Percentiles rank a stretch among this genome's conserved stretches.
These are phyloP conservation scores for Stichodactyla helianthus DNA, from an alignment of 64 coral and sea anemone species.

Conservation along the genomic window DNA sequence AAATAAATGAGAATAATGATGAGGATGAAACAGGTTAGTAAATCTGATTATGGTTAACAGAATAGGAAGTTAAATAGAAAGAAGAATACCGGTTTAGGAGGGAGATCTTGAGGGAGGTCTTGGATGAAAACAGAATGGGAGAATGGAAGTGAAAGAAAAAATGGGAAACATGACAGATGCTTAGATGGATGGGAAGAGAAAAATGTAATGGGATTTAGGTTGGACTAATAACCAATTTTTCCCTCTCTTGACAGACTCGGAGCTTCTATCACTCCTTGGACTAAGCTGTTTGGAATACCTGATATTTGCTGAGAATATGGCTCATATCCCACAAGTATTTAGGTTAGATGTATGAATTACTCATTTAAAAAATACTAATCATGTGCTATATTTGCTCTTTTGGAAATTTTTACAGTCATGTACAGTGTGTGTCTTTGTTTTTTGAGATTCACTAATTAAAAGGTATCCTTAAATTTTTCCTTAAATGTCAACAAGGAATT, in stretches of 20 bases:
- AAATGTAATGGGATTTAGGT: background rate
- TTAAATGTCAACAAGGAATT: too few species aligned
- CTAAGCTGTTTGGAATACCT: slow-evolving; percentile 52
- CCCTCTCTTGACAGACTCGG: background rate
- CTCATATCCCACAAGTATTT: slow-evolving; percentile 36
- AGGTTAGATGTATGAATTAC: background rate
- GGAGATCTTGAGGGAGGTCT: background rate
- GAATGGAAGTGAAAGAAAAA: background rate
- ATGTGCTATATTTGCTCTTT: background rate
- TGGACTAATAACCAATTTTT: background rate
- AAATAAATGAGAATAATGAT: background rate
- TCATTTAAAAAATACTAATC: too few species aligned
- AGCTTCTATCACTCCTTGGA: slow-evolving; percentile 27
- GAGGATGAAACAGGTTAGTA: background rate
- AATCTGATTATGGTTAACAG: too few species aligned
- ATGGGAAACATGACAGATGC: background rate
- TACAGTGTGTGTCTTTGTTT: too few species aligned
- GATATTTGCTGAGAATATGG: slow-evolving; percentile 38
- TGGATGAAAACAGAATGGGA: background rate
- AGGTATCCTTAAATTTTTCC: too few species aligned
- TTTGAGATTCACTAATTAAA: too few species aligned
- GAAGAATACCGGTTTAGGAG: background rate
- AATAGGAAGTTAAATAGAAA: too few species aligned
- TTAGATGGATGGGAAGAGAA: background rate
- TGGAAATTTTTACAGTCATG: too few species aligned